A percentile compares a stretch with the other conserved stretches of the same genome.
Evolutionary conservation across 64 coral and sea anemone species (phyloP).

Genomic region (Dendrophyllia cribrosa): DNA sequence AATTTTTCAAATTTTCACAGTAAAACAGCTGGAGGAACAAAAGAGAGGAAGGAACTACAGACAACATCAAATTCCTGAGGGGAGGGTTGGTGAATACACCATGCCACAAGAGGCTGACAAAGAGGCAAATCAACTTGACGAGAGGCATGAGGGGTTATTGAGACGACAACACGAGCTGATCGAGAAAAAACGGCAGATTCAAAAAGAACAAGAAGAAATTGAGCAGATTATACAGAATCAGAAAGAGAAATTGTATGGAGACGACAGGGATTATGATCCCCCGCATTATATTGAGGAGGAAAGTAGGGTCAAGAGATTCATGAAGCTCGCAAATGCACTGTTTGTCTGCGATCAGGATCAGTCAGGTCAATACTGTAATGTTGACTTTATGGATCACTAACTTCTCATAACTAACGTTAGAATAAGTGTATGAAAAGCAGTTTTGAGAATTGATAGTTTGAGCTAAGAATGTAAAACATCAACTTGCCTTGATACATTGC

Average conservation of each 20-base stretch:
- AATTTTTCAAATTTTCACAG: background rate
- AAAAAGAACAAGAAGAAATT: slow-evolving; percentile 82
- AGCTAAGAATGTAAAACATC: too few species aligned
- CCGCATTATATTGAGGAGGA: slow-evolving; percentile 32
- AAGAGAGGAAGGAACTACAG: background rate
- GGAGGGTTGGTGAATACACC: background rate
- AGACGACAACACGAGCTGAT: slow-evolving; percentile 62
- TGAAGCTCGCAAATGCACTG: slow-evolving; percentile 77
- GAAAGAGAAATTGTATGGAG: slow-evolving; percentile 43
- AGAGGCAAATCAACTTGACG: slow-evolving; percentile 37
- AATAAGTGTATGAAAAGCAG: background rate
- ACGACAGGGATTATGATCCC: background rate
- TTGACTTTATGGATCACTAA: background rate
- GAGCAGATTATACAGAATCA: slow-evolving; percentile 51
- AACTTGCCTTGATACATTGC: too few species aligned
- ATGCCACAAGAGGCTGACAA: slow-evolving; percentile 24
- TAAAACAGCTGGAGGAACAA: background rate
- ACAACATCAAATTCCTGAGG: background rate
- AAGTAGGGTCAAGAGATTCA: slow-evolving; percentile 75
- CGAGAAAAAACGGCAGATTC: slow-evolving; percentile 71
- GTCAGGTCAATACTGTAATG: slow-evolving; percentile 46
- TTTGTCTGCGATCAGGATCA: slow-evolving; percentile 65
- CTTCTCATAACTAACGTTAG: too few species aligned
- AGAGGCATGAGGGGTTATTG: slow-evolving; percentile 43
- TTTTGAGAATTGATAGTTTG: too few species aligned